Conservation (phyloP, 2,888 invertebrate genomes). For the Andrena haemorrhoa region DNA sequence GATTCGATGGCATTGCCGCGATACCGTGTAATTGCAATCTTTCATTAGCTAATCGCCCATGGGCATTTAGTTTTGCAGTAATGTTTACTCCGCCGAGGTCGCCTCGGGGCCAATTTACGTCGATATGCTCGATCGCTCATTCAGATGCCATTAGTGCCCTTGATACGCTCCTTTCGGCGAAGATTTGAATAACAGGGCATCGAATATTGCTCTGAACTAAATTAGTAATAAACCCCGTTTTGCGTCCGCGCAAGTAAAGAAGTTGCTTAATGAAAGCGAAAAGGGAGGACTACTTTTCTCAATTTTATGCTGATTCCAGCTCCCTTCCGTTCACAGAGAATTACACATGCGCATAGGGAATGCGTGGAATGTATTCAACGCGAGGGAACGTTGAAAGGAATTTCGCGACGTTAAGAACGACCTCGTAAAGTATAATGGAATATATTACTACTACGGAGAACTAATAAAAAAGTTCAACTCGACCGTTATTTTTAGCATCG, state of each 20-base stretch:
- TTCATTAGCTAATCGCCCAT: not conserved
- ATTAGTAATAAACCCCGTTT: not conserved
- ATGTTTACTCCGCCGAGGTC: not conserved
- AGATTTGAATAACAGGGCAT: not conserved
- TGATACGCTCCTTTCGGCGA: not conserved
- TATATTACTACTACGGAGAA: too few species aligned
- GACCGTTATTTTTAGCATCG: conserved; percentile 19
- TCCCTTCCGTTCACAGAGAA: conserved; percentile 16
- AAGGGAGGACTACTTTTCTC: conserved; percentile 45
- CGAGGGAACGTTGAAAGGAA: conserved; percentile 4
- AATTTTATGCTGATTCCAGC: conserved; percentile 55
- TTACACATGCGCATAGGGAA: conserved; percentile 58
- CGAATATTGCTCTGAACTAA: not conserved
- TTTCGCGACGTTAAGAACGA: conserved; percentile 1
- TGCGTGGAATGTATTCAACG: not conserved
- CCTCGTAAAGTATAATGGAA: not conserved
- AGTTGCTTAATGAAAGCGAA: not conserved
- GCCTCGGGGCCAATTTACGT: not conserved
- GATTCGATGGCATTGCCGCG: not conserved
- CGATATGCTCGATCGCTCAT: not conserved
- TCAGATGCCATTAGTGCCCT: not conserved
- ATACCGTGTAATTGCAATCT: conserved; percentile 14
- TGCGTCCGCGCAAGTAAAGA: not conserved
- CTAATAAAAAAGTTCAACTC: conserved; percentile 8
- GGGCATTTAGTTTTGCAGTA: not conserved